Conservation (phyloP, 2,113 vertebrate genomes). For the Mesocricetus auratus region DNA sequence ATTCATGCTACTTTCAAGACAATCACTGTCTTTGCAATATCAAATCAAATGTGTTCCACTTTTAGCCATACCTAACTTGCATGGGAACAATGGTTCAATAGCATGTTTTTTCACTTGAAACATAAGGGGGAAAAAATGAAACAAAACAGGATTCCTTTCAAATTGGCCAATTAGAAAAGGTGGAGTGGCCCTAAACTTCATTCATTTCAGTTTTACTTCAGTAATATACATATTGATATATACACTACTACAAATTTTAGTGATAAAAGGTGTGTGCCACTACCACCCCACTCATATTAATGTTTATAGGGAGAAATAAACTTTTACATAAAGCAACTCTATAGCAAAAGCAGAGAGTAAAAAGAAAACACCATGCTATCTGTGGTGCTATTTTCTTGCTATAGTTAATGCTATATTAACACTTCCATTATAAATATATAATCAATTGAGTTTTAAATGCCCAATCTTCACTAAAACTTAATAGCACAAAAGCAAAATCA, state of each 20-base stretch:
- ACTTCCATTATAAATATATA: constrained; percentile 87
- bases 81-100: not conserved
- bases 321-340: constrained; percentile 55
- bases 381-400: constrained; percentile 86
- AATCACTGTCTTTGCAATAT: not conserved
- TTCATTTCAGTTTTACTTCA: not conserved
- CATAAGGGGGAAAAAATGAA: not conserved
- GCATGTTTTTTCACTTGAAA: not conserved
- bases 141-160: constrained; percentile 22
- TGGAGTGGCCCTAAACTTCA: not conserved
- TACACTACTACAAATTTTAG: constrained; percentile 12
- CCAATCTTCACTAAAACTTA: constrained; percentile 48
- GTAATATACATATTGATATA: not conserved
- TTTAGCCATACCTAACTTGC: constrained; percentile 29
- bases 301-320: constrained; percentile 30
- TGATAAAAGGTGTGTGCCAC: not conserved
- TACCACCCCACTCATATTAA: not conserved
- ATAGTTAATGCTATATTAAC: constrained; percentile 89
- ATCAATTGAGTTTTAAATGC: constrained; percentile 50
- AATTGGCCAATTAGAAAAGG: not conserved
- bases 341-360: not conserved
- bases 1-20: constrained; percentile 40
- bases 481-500: constrained; percentile 43
- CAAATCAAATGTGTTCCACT: constrained; percentile 9
- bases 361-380: constrained; percentile 25